Base-by-base conservation (phyloP, 2,888 invertebrate genomes). In the Chloromyia formosa region DNA sequence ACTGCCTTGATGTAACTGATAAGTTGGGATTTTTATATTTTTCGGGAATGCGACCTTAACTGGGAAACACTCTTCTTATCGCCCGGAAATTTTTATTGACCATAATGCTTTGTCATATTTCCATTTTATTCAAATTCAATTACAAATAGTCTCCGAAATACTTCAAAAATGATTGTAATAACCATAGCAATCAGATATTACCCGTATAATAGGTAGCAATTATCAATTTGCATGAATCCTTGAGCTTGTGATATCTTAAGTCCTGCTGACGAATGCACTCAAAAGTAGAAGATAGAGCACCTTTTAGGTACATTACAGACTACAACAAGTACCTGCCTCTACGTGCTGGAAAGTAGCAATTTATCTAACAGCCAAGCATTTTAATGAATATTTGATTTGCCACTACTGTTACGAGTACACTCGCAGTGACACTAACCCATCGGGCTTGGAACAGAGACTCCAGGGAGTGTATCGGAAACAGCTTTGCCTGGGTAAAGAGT, bases 371-470 rank as follows among this genome's bases (percentile, higher is more conserved):
- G 42, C 42, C 64, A 7, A 45, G 45, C 45, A 64, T 20, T 64
- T 64, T 42, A 64, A 45, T 64, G 64, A 64, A 64, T 64, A 64
- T 64, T 64, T 64, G 1, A 64, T 64, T 64, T 45, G 64, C 42
- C 64, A 64, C 64, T 20, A 20, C 20, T 64, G 64, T 45, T 42
- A n/a, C n/a, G n/a, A n/a, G 23, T 5, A 9, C 10, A 18, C 3
- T 1, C n/a, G 35, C 22, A 2, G n/a, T 2, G 35, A 22, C n/a
- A n/a, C n/a, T n/a, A n/a, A n/a, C n/a, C n/a, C n/a, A 14, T 64
- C 20, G 10, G 45, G 42, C 64, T 64, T 18, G 18, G 9, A n/a
- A n/a, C n/a, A 64, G 18, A 3, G 2, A 27, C 9, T 14, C n/a
- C 1, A 1, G 1, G 12, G 14, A 23, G 18, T 12, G 64, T 20